phyloP scores from a whole-genome alignment of 2,113 vertebrate genomes.

The Sprattus sprattus region DNA sequence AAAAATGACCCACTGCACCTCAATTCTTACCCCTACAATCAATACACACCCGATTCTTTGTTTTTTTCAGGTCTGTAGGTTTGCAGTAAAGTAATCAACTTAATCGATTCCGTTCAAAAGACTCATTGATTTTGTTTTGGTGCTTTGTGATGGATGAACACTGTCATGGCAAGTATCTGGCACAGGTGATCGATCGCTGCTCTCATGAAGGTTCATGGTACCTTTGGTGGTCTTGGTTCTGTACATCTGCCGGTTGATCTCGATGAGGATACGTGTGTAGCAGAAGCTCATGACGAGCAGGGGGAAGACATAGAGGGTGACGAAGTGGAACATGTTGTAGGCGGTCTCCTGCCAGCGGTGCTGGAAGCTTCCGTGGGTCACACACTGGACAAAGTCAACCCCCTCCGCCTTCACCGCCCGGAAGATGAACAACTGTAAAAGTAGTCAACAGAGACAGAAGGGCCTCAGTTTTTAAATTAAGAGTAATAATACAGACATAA shows the following conservation, averaged over 20 bases:
- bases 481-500: too few species aligned
- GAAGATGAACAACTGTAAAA: conserved; percentile 64
- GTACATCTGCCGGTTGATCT: conserved; percentile 69
- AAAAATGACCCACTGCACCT: not conserved
- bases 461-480: too few species aligned
- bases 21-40: not conserved
- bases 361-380: conserved; percentile 63
- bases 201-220: not conserved
- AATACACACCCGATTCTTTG: not conserved
- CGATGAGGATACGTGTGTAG: conserved; percentile 64
- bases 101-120: not conserved
- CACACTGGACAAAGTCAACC: conserved; percentile 67
- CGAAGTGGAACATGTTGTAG: conserved; percentile 70
- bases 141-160: not conserved
- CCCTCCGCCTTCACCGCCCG: conserved; percentile 62
- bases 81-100: not conserved
- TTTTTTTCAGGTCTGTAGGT: not conserved
- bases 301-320: conserved; percentile 65
- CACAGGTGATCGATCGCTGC: not conserved
- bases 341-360: conserved; percentile 64
- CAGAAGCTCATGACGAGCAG: conserved; percentile 67
- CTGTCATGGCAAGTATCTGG: not conserved
- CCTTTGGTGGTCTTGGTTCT: conserved; percentile 54
- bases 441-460: too few species aligned
- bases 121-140: not conserved